Base-by-base conservation (phyloP, 2,113 vertebrate genomes). In the Pitta sordida region DNA sequence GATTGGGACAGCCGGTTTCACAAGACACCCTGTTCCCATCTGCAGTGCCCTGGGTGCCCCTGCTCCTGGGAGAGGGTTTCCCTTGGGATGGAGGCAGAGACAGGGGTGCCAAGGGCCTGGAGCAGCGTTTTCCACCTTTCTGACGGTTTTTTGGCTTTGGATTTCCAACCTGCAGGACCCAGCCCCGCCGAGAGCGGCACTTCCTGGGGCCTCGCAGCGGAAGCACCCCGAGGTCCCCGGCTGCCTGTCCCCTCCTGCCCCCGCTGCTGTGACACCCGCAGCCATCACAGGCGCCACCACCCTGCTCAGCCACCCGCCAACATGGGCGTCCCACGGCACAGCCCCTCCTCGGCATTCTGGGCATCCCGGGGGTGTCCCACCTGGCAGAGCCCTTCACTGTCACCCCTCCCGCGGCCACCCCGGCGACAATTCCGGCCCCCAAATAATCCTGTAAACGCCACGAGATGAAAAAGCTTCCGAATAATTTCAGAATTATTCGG, bases 1-100 rank as follows among this genome's bases (percentile, higher is more conserved):
- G 94, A 91, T 82, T 88, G 94, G 92, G 83, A 91, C 96, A 92
- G 74, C 22, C 3, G 4, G 17, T 96, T 96, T 83, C 95, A 93
- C 91, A 94, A 96, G 86, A 69, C 17, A 3, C 32, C 11, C 7
- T 1, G 46, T 93, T 93, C 89, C 94, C 7, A 1, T 78, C 83
- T 43, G 22, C 83, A 30, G 44, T 8, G 12, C 59, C 20, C 24
- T 1, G n/a, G 30, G 3, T 10, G 49, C 27, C 30, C 27, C 2
- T 6, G 30, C 34, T 17, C 80, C 77, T 1, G 2, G 73, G 36
- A n/a, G 60, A 70, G 16, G 30, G 10, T 30, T 70, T 44, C 30
- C 80, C 52, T 22, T 0, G 12, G 75, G n/a, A 86, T 8, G 3
- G 27, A 13, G 52, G 32, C 6, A 34, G 9, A 3, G 3, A 3